Conservation (phyloP, 2,113 vertebrate genomes). For the Paraplagusia blochii region DNA sequence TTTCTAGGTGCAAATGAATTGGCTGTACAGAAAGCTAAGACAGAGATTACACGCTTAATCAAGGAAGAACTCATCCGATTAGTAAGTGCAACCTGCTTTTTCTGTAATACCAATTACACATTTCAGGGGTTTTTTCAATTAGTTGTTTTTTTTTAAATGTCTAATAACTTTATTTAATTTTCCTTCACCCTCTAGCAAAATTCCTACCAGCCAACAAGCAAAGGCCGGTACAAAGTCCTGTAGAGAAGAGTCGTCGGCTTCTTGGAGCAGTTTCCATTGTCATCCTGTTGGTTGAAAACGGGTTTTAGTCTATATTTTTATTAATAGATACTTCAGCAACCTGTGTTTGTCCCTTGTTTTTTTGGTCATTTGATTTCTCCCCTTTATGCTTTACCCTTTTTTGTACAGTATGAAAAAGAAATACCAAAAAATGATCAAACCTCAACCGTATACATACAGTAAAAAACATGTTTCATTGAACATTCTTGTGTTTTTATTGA, state of each 20-base stretch:
- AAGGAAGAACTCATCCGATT: slow-evolving; percentile 98
- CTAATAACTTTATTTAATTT: slow-evolving; percentile 22
- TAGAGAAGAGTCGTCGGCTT: slow-evolving; percentile 63
- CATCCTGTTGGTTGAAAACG: slow-evolving; percentile 14
- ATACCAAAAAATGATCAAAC: no score
- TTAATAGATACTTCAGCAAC: slow-evolving; percentile 2
- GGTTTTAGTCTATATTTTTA: slow-evolving; percentile 59
- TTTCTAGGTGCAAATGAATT: slow-evolving; percentile 92
- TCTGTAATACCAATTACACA: not conserved
- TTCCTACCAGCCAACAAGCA: slow-evolving; percentile 98
- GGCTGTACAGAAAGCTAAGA: slow-evolving; percentile 98
- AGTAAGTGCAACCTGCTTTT: slow-evolving; percentile 75
- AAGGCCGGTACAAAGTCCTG: slow-evolving; percentile 98
- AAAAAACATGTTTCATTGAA: no score
- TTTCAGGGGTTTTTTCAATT: not conserved
- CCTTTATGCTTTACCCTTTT: no score
- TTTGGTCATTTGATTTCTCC: no score
- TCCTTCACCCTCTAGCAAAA: slow-evolving; percentile 86
- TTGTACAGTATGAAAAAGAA: no score
- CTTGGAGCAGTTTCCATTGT: slow-evolving; percentile 7
- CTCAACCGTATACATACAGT: no score
- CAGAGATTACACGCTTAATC: slow-evolving; percentile 96
- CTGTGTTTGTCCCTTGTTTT: no score
- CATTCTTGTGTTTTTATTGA: not conserved
- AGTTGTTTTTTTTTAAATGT: not conserved